Conservation (phyloP, 2,113 vertebrate species). For the Stigmatopora argus region DNA sequence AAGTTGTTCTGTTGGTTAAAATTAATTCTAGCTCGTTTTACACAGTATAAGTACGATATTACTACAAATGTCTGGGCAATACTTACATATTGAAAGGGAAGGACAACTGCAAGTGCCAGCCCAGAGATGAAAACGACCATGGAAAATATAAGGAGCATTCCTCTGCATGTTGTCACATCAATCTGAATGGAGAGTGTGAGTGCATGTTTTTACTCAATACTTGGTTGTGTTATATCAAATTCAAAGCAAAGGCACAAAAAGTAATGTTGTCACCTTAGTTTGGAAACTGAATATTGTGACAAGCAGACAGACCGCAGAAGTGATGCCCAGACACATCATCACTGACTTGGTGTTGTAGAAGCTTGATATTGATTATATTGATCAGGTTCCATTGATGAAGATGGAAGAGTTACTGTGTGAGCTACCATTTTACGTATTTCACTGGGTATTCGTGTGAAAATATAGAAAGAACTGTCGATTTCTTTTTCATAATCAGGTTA, state of each 20-base stretch:
- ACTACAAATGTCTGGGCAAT: neutral
- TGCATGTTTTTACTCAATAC: neutral
- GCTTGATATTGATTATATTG: conserved; percentile 54
- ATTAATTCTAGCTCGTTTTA: neutral
- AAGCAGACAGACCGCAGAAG: conserved; percentile 81
- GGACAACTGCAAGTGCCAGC: conserved; percentile 74
- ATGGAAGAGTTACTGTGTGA: too few relatives aligned
- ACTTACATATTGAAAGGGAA: conserved; percentile 86
- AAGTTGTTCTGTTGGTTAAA: neutral
- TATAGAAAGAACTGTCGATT: neutral
- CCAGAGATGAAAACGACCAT: conserved; percentile 83
- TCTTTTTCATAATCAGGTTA: conserved; percentile 5
- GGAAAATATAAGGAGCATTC: conserved; percentile 78
- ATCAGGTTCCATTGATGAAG: neutral
- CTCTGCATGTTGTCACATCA: conserved; percentile 86
- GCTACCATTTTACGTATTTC: too few relatives aligned
- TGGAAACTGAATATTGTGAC: conserved; percentile 91
- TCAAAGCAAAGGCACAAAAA: neutral
- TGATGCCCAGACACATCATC: conserved; percentile 86
- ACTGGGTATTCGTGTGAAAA: too few relatives aligned
- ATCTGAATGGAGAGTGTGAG: conserved; percentile 61
- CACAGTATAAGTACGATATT: neutral
- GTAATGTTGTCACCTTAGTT: conserved; percentile 76
- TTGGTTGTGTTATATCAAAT: neutral
- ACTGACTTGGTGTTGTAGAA: conserved; percentile 91